Evolutionary conservation across 2,797 vertebrate genomes (phyloP).

Genomic region (Vipera ursinii): DNA sequence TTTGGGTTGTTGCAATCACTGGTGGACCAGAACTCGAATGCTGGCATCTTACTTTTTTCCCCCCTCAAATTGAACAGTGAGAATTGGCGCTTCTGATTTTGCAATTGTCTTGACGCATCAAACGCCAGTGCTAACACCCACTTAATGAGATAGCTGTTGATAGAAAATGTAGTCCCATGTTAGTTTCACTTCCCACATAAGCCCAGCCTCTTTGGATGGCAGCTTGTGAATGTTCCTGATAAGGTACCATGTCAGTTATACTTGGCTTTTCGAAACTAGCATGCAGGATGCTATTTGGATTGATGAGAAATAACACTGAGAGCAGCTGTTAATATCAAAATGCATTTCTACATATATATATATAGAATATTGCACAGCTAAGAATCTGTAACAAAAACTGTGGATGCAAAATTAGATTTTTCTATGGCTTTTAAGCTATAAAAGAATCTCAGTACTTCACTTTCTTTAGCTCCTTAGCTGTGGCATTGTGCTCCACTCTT

Average conservation of each 20-base stretch:
- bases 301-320: neutral
- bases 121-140: too few relatives aligned
- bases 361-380: conserved; percentile 1
- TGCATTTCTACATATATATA: conserved; percentile 5
- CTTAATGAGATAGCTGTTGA: neutral
- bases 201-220: neutral
- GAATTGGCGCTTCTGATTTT: neutral
- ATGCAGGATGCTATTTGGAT: neutral
- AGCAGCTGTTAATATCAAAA: conserved; percentile 8
- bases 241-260: neutral
- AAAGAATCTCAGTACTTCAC: conserved; percentile 18
- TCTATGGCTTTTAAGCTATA: conserved; percentile 24
- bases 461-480: conserved; percentile 11
- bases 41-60: neutral
- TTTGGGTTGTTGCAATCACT: neutral
- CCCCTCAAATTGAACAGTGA: neutral
- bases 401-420: conserved; percentile 48
- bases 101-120: neutral
- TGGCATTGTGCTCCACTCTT: conserved; percentile 14
- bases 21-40: neutral
- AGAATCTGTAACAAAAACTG: conserved; percentile 29
- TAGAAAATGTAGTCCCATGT: neutral
- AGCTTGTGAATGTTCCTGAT: neutral
- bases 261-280: neutral
- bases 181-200: neutral